Evolutionary conservation across 37 sponge, comb jelly and placozoan genomes (phyloP).

Genomic region (Hormiphora californensis): DNA sequence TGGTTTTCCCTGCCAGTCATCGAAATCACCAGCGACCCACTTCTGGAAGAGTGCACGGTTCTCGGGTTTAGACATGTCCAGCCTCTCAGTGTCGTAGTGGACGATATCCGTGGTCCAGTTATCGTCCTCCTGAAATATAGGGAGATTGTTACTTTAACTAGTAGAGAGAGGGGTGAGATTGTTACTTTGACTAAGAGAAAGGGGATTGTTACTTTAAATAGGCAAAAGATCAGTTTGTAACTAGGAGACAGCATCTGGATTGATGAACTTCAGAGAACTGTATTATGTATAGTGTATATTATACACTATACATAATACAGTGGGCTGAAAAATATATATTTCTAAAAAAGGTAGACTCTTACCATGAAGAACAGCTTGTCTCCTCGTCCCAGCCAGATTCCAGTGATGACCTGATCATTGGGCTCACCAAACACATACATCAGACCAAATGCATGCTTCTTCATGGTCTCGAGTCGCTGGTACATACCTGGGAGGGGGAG

Average conservation of each 20-base stretch:
- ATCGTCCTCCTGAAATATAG: constrained; percentile 11
- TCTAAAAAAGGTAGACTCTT: not conserved
- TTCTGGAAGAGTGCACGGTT: not conserved
- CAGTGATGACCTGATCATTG: not conserved
- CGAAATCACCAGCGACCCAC: not conserved
- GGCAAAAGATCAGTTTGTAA: not conserved
- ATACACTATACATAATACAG: too few species aligned
- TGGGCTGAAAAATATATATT: too few species aligned
- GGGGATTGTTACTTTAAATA: not conserved
- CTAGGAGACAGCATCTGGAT: not conserved
- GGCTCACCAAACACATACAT: not conserved
- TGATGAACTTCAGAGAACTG: not conserved
- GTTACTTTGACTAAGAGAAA: not conserved
- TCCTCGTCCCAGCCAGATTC: constrained; percentile 44
- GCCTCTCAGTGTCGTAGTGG: not conserved
- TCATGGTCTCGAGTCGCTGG: constrained; percentile 23
- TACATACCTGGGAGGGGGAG: not conserved
- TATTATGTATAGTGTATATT: not conserved
- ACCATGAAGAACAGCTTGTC: constrained; percentile 12
- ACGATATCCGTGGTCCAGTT: constrained; percentile 46
- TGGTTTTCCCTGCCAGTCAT: constrained; percentile 29
- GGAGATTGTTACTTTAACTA: not conserved
- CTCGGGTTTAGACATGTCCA: constrained; percentile 31
- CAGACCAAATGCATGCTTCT: constrained; percentile 25
- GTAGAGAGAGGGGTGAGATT: not conserved